Evolutionary conservation across 2,113 vertebrate genomes (phyloP).

Genomic region (Peromyscus californicus): DNA sequence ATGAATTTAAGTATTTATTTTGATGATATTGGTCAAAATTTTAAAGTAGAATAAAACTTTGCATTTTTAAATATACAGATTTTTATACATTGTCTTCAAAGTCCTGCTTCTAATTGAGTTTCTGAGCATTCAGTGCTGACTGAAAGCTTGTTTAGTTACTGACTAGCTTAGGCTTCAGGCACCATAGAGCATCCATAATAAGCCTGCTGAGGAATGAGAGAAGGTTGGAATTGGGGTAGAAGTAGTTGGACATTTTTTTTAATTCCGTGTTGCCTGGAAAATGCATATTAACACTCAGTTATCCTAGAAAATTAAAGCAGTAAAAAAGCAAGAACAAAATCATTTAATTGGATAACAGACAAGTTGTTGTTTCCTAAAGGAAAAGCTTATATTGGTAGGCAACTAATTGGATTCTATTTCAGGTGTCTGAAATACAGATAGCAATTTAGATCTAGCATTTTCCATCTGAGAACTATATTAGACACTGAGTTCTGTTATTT

Average conservation of each 20-base stretch:
- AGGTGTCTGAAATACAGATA: background rate
- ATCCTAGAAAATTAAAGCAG: background rate
- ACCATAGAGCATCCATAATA: background rate
- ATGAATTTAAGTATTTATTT: background rate
- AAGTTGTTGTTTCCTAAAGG: background rate
- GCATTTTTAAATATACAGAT: background rate
- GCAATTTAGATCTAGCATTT: background rate
- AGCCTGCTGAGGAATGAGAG: background rate
- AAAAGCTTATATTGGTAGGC: background rate
- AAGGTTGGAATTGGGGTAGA: background rate
- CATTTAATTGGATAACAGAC: background rate
- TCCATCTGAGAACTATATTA: background rate
- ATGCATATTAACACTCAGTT: background rate
- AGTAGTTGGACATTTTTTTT: background rate
- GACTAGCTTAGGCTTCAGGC: background rate
- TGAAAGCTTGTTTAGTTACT: background rate
- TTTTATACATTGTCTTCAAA: background rate
- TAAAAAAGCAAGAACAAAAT: background rate
- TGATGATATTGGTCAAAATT: background rate
- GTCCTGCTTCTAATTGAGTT: background rate
- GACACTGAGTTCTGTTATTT: background rate
- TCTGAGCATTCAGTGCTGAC: background rate
- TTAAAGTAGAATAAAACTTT: background rate
- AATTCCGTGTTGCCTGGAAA: background rate
- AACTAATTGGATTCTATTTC: background rate